phyloP scores from a whole-genome alignment of 2,113 vertebrate genomes.

The Solenodon paradoxus region DNA sequence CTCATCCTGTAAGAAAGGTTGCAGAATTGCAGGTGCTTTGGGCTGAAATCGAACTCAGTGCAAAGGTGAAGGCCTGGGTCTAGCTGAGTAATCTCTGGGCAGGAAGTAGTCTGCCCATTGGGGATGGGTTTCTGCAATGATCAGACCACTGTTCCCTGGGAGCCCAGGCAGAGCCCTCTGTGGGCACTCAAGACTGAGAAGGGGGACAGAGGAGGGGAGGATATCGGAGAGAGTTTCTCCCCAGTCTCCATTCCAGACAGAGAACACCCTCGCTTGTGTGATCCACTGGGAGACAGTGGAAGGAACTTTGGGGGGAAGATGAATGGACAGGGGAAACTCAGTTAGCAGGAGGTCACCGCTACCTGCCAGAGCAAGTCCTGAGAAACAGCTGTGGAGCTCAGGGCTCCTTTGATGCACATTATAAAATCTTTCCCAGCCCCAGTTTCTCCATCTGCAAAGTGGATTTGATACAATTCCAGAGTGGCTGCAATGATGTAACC shows the following conservation, averaged over 20 bases:
- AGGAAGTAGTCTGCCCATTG: not conserved
- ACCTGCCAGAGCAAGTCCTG: not conserved
- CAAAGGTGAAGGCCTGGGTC: not conserved
- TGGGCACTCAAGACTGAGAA: not conserved
- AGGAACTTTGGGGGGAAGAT: not conserved
- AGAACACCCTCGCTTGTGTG: not conserved
- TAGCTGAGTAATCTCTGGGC: not conserved
- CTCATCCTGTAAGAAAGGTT: not conserved
- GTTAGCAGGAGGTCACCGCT: not conserved
- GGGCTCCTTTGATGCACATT: not conserved
- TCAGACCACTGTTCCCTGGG: not conserved
- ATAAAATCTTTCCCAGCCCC: not conserved
- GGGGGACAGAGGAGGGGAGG: not conserved
- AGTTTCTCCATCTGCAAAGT: not conserved
- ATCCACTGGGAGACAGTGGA: not conserved
- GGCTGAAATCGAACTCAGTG: not conserved
- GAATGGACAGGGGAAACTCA: not conserved
- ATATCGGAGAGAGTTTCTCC: not conserved
- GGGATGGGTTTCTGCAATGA: not conserved
- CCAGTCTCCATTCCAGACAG: not conserved
- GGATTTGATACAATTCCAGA: not conserved
- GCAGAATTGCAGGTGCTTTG: slow-evolving; percentile 1
- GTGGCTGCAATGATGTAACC: not conserved
- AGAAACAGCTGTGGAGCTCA: not conserved
- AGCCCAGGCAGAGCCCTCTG: not conserved